phyloP scores from a whole-genome alignment of 2,113 vertebrate genomes.

The Apistogramma diplotaenia region DNA sequence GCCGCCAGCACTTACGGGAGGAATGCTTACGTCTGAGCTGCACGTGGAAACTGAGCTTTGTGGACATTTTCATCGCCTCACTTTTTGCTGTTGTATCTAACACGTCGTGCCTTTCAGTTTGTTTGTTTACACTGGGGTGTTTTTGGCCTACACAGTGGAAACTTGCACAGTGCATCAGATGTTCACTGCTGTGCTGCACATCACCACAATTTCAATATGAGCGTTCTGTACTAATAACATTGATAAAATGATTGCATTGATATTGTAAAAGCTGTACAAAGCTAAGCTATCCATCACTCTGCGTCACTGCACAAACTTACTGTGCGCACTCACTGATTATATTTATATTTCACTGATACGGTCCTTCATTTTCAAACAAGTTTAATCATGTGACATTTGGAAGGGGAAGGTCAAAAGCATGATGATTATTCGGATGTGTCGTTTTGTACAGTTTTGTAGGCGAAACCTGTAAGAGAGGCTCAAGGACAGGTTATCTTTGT shows the following conservation, averaged over 20 bases:
- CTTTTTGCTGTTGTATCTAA: neutral
- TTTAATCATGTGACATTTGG: constrained; percentile 20
- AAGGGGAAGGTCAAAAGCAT: constrained; percentile 24
- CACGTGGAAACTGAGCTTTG: neutral
- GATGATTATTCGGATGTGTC: constrained; percentile 3
- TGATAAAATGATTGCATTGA: neutral
- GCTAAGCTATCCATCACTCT: neutral
- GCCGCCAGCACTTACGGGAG: constrained; percentile 71
- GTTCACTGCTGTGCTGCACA: neutral
- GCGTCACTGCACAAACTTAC: neutral
- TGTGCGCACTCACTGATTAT: neutral
- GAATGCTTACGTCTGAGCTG: constrained; percentile 77
- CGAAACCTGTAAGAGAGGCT: neutral
- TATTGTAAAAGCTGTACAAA: constrained; percentile 35
- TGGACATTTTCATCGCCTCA: neutral
- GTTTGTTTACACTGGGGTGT: neutral
- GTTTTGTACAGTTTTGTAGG: constrained; percentile 64
- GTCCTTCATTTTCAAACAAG: neutral
- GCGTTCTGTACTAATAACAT: neutral
- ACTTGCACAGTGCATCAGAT: neutral
- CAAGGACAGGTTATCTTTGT: neutral
- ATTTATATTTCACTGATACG: constrained; percentile 23
- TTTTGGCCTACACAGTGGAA: neutral
- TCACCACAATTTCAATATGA: neutral
- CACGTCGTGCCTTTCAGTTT: neutral